Base-by-base conservation (phyloP, 2,113 vertebrate species). In the Amblyornis subalaris region DNA sequence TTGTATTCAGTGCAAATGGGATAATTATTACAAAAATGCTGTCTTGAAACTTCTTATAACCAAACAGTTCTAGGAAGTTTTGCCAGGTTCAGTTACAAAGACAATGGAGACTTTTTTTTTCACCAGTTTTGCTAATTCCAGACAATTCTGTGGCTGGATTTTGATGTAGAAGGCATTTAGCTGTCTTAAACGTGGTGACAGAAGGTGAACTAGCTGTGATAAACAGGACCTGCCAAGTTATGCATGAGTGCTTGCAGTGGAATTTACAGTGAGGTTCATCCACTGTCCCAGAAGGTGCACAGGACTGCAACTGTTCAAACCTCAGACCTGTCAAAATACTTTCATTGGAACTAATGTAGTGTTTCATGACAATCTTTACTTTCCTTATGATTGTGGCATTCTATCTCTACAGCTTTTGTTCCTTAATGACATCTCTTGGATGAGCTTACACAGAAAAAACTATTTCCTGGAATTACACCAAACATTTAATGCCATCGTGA, bases 41-140 rank as follows among this genome's bases (percentile, higher is more conserved):
- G 92, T 95, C 94, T 93, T 96, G 93, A 95, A 96, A 69, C 83
- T 77, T 95, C 92, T 94, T 93, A 88, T 77, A 95, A 95, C 89
- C 69, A 83, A 88, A 58, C 20, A 88, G 79, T 90, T 77, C 64
- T 94, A 96, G 85, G 83, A 97, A 75, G 51, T 90, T 94, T 88
- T 95, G 85, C 93, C 96, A 97, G 95, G 83, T 96, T 70, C 31
- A 80, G 67, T 95, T 91, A 55, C 51, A 91, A 95, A 94, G 74
- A 95, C 94, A 96, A 95, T 94, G 53, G 79, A 73, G 75, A 90
- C 66, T 28, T 64, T 47, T 86, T 82, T 89, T 74, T 57, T 8
- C 3, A 44, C 48, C n/a, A 60, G 72, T 88, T 96, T 62, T 95
- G 38, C 75, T 95, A 94, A 95, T 95, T 95, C 94, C 95, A 94